phyloP scores from a whole-genome alignment of 2,113 vertebrate species.

The Rousettus leschenaultii region DNA sequence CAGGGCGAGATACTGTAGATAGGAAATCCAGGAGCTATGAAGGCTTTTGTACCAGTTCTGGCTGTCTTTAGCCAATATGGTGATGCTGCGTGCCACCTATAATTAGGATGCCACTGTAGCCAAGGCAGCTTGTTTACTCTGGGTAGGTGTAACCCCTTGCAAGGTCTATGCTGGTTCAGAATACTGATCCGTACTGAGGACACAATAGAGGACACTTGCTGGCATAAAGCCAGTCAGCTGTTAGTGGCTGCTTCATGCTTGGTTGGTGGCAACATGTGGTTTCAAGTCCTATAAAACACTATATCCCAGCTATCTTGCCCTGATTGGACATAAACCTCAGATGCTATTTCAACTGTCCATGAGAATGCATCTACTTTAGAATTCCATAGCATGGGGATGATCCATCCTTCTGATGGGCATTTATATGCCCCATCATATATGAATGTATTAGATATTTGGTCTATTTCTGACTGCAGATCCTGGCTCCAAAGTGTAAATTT shows the following conservation, averaged over 20 bases:
- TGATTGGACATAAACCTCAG: neutral
- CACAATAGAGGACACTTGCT: neutral
- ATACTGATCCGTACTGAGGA: neutral
- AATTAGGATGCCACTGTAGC: neutral
- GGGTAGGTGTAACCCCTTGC: neutral
- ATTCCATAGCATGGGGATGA: neutral
- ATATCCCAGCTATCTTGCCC: neutral
- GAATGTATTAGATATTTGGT: neutral
- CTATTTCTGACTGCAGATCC: neutral
- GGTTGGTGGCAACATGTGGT: neutral
- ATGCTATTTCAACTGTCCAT: neutral
- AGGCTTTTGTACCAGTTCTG: neutral
- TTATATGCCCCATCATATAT: neutral
- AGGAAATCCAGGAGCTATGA: neutral
- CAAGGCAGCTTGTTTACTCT: neutral
- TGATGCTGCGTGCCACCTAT: neutral
- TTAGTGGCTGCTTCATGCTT: neutral
- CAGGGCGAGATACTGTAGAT: neutral
- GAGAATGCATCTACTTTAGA: neutral
- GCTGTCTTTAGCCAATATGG: neutral
- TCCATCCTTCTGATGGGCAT: neutral
- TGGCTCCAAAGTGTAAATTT: neutral
- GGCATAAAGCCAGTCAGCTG: neutral
- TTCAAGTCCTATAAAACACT: neutral
- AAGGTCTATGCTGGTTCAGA: neutral